Evolutionary conservation across 1,140 invertebrate genomes (phyloP).

Genomic region (Ceratosolen fusciceps): DNA sequence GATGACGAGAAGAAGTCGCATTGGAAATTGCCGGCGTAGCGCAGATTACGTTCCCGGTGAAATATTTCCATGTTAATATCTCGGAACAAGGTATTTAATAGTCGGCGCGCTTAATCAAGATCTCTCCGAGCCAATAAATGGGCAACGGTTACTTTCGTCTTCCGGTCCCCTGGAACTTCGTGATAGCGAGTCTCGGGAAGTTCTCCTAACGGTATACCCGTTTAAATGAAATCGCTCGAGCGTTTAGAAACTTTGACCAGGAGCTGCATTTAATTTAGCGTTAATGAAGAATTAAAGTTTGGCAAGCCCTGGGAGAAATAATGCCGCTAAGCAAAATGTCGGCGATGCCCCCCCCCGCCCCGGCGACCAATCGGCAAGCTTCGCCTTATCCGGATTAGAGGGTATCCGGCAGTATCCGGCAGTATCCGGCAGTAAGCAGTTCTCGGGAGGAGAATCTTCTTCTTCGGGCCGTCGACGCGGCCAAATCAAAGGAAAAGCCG

Average conservation of each 20-base stretch:
- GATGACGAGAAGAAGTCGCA: not conserved
- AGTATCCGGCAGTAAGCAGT: not conserved
- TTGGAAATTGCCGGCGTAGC: not conserved
- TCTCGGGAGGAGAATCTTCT: not conserved
- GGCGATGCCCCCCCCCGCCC: no score
- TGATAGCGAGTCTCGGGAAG: constrained; percentile 24
- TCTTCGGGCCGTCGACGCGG: no score
- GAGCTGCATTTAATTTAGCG: not conserved
- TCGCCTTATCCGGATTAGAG: no score
- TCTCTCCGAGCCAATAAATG: constrained; percentile 8
- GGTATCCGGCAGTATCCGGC: no score
- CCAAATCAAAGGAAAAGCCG: no score
- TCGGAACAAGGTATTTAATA: constrained; percentile 4
- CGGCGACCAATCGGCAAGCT: no score
- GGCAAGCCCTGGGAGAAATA: not conserved
- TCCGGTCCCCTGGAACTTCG: not conserved
- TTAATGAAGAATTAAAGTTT: constrained; percentile 40
- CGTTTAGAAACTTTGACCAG: constrained; percentile 12
- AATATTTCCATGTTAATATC: constrained; percentile 2
- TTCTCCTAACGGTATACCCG: constrained; percentile 10
- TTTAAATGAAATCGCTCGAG: constrained; percentile 20
- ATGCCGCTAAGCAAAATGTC: no score
- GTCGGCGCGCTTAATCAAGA: constrained; percentile 33
- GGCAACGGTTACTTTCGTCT: constrained; percentile 28
- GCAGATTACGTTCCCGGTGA: not conserved